Base-by-base conservation (phyloP, 2,113 vertebrate genomes). In the Nothoprocta pentlandii region DNA sequence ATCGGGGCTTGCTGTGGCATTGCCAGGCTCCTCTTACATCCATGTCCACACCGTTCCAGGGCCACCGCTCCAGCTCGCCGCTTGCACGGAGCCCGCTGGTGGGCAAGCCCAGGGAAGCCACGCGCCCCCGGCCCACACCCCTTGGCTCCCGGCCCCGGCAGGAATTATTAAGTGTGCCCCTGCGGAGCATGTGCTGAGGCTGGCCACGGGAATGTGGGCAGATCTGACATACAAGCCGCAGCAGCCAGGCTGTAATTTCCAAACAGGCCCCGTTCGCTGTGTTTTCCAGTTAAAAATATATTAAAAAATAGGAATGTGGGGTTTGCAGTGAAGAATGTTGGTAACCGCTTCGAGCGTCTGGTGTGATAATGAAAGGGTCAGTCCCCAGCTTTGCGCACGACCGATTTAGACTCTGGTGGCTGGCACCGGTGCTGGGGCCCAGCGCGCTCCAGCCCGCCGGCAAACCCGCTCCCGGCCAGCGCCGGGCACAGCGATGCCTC, bases 251-350 rank as follows among this genome's bases (percentile, higher is more conserved):
- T 97, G 90, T 97, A 97, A 97, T 97, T 97, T 97, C 96, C 95
- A 96, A 96, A 91, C 94, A 94, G 90, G 88, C 86, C 96, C 81
- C 28, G 34, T 93, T 97, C 1, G 63, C 90, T 95, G 90, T 85
- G 86, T 96, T 97, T 96, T 95, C 92, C 96, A 97, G 97, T 97
- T 97, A 97, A 97, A 97, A 97, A 97, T 97, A 97, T 97, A 97
- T 97, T 95, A 97, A 97, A 96, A 97, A 97, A 95, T 96, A 94
- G 96, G 96, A 97, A 94, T 96, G 94, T 89, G 91, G 94, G 92
- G 84, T 96, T 94, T 93, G 92, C 85, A 95, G 95, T 3, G 67
- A 95, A 87, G 94, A 97, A 96, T 95, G 95, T 92, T 95, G 92
- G 96, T 96, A 97, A 96, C 96, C 91, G 16, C 96, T 94, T 86